Evolutionary conservation across 2,888 invertebrate species (phyloP).

Genomic region (Ryuthela nishihirai): DNA sequence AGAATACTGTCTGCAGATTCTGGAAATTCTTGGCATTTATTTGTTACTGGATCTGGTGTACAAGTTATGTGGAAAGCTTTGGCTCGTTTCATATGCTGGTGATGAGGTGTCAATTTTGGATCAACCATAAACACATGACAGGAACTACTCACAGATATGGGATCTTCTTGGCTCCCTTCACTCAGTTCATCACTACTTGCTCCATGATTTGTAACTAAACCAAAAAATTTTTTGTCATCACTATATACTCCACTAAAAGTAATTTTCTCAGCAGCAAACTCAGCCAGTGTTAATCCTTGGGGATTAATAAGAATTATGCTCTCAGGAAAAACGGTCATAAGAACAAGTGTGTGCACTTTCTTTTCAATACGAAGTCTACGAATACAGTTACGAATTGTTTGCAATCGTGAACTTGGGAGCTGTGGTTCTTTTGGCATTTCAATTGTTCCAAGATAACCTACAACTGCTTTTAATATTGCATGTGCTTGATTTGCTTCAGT

Average conservation of each 20-base stretch:
- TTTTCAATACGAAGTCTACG: conserved; percentile 83
- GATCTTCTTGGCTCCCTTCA: conserved; percentile 43
- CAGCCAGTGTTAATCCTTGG: conserved; percentile 73
- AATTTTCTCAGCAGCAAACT: conserved; percentile 79
- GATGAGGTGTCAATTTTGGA: conserved; percentile 76
- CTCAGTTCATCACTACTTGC: conserved; percentile 42
- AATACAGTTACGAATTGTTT: conserved; percentile 77
- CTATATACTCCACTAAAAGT: conserved; percentile 85
- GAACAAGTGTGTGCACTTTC: conserved; percentile 69
- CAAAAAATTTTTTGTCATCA: conserved; percentile 88
- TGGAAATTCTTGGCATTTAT: conserved; percentile 81
- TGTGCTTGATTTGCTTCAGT: conserved; percentile 19
- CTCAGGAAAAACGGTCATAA: conserved; percentile 77
- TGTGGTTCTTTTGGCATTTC: conserved; percentile 70
- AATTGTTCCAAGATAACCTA: conserved; percentile 92
- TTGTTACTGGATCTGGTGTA: conserved; percentile 55
- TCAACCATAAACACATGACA: conserved; percentile 95
- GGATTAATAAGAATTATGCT: conserved; percentile 73
- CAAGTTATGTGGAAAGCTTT: conserved; percentile 81
- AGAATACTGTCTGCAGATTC: conserved; percentile 67
- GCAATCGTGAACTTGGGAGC: conserved; percentile 56
- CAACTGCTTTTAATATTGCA: conserved; percentile 59
- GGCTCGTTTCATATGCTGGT: conserved; percentile 72
- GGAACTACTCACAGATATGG: conserved; percentile 59
- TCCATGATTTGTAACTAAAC: conserved; percentile 68